Percentiles rank a stretch among this genome's conserved stretches.
Evolutionary conservation across 2,113 vertebrate genomes (phyloP).

Genomic region (Balaeniceps rex): DNA sequence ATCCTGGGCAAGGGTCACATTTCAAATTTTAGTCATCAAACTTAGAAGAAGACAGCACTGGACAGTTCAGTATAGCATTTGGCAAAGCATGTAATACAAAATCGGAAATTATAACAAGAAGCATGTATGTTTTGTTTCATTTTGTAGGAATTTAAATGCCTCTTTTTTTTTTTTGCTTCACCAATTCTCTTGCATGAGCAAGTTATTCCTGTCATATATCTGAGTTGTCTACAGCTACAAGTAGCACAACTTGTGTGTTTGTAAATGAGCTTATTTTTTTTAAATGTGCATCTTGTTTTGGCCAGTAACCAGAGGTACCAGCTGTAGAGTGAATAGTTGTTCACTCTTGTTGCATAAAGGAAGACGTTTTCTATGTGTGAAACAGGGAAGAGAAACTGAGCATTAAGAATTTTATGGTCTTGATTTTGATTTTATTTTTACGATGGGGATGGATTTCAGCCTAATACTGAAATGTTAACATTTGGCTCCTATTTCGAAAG

Average conservation of each 20-base stretch:
- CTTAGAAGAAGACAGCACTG: neutral
- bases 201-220: neutral
- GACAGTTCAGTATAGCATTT: neutral
- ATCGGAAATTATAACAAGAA: neutral
- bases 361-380: neutral
- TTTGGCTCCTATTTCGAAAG: neutral
- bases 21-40: neutral
- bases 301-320: neutral
- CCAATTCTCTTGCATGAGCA: neutral
- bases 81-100: neutral
- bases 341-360: neutral
- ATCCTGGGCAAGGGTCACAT: neutral
- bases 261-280: neutral
- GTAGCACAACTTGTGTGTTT: neutral
- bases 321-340: neutral
- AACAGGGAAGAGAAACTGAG: neutral
- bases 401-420: neutral
- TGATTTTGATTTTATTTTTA: neutral
- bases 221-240: neutral
- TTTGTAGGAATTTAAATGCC: neutral
- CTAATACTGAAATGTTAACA: neutral
- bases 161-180: neutral
- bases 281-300: neutral
- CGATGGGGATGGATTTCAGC: neutral
- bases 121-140: neutral